phyloP scores from a whole-genome alignment of 2,113 vertebrate genomes.

The Megatriorchis doriae region DNA sequence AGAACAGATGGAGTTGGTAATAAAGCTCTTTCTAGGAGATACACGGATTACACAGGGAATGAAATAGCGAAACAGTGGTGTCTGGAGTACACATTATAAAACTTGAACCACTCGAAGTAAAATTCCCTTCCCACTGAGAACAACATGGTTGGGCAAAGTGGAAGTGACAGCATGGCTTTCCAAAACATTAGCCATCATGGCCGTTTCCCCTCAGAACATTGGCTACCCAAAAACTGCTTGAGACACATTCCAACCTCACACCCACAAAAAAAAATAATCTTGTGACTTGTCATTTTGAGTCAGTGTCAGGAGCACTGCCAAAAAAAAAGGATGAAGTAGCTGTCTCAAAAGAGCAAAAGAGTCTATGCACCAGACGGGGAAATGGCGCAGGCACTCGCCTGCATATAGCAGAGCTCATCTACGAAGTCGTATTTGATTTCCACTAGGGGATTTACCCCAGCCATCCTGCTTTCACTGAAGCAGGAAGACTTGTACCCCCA shows the following conservation, averaged over 20 bases:
- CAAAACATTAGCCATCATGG: background rate
- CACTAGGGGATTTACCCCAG: background rate
- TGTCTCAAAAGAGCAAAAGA: slow-evolving; percentile 31
- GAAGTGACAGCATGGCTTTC: background rate
- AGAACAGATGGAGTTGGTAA: slow-evolving; percentile 53
- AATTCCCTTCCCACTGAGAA: slow-evolving; percentile 14
- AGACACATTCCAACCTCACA: background rate
- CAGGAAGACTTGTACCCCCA: background rate
- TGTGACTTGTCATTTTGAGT: slow-evolving; percentile 41
- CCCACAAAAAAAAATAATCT: background rate
- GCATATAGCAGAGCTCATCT: background rate
- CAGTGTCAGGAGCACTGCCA: slow-evolving; percentile 34
- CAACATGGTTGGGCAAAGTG: background rate
- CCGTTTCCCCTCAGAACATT: background rate
- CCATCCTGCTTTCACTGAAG: background rate
- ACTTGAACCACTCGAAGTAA: background rate
- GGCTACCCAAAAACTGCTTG: background rate
- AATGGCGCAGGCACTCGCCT: background rate
- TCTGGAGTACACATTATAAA: background rate
- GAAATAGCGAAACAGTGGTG: background rate
- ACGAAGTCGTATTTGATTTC: background rate
- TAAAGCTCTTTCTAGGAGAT: slow-evolving; percentile 52
- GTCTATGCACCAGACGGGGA: background rate
- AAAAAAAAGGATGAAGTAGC: background rate
- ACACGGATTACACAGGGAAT: slow-evolving; percentile 32